Base-by-base conservation (phyloP, 1,140 invertebrate species). In the Brachionus asplanchnoidis region DNA sequence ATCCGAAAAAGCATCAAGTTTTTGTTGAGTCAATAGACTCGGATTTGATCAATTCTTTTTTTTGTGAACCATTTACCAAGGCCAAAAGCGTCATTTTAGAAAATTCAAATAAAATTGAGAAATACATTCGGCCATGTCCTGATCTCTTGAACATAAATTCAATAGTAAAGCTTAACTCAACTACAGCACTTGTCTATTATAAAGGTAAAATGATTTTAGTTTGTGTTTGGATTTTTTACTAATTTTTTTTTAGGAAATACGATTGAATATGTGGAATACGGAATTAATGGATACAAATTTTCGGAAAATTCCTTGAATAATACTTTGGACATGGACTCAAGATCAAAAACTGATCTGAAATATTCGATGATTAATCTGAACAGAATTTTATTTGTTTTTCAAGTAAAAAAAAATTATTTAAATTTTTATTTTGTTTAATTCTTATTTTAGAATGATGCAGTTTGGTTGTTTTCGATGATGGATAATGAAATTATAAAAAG, bases 311-410 rank as follows among this genome's bases (percentile, higher is more conserved):
- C 73, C 3, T 50, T 77, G 26, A 77, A 50, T 14, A 32, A 50
- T 28, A 32, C 44, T 12, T 77, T 77, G 20, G 73, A 77, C 20
- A 8, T 77, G 4, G 73, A 50, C 11, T 26, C 44, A 26, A 50
- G 73, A 50, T 20, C 73, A 50, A 77, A 46, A 77, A 77, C 20
- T 50, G n/a, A 77, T 77, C 26, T 77, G 1, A 77, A 77, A 50
- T 77, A 77, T 53, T 77, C 73, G 14, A 77, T 77, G 73, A 26
- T 77, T 28, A 77, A 77, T 50, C 42, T 77, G 42, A 77, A 77
- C 42, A 23, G 73, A 77, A 77, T 77, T 26, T 77, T 77, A 17
- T 77, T 77, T 50, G 73, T 77, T 26, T 77, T 77, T 77, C 73
- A 77, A 77, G 73, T 77, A 77, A 75, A 7, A 11, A 12, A 20